Percentiles rank a stretch among this genome's conserved stretches.
These are phyloP conservation scores for Tragopan temminckii DNA, from an alignment of 2,797 vertebrate genomes.

Conservation along the genomic window DNA sequence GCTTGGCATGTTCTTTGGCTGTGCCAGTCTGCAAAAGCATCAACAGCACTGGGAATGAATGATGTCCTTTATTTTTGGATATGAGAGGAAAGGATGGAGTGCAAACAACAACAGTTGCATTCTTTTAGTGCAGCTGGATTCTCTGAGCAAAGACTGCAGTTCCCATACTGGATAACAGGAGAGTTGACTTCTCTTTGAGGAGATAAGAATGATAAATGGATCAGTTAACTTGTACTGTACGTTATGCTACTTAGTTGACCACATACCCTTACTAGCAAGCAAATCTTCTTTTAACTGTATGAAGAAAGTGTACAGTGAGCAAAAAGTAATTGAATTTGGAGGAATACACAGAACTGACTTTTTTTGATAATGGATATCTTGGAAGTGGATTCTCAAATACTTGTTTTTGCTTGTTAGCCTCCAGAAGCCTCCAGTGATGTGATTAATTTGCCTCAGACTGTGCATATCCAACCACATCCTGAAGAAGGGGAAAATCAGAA, in stretches of 20 bases:
- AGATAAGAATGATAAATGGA: background rate
- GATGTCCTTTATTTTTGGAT: slow-evolving; percentile 25
- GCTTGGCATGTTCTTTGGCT: background rate
- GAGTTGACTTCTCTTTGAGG: background rate
- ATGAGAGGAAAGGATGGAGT: background rate
- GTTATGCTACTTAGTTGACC: background rate
- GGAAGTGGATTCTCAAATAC: background rate
- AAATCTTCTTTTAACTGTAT: background rate
- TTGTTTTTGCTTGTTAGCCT: slow-evolving; percentile 78
- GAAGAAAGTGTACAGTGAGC: background rate
- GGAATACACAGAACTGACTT: background rate
- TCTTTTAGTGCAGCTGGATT: slow-evolving; percentile 15
- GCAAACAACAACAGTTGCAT: slow-evolving; percentile 32
- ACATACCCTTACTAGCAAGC: background rate
- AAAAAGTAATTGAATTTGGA: background rate
- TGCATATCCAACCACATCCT: slow-evolving; percentile 81
- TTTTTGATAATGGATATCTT: background rate
- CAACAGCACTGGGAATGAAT: slow-evolving; percentile 15
- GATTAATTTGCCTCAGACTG: slow-evolving; percentile 91
- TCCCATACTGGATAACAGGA: background rate
- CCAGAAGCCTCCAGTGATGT: slow-evolving; percentile 85
- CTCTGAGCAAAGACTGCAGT: background rate
- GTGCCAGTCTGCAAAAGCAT: slow-evolving; percentile 33
- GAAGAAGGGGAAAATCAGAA: slow-evolving; percentile 73
- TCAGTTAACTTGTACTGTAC: background rate